Evolutionary conservation across 2,797 vertebrate species (phyloP), one percentile per base, ranked within the genome.

Genomic region (Trematomus bernacchii): DNA sequence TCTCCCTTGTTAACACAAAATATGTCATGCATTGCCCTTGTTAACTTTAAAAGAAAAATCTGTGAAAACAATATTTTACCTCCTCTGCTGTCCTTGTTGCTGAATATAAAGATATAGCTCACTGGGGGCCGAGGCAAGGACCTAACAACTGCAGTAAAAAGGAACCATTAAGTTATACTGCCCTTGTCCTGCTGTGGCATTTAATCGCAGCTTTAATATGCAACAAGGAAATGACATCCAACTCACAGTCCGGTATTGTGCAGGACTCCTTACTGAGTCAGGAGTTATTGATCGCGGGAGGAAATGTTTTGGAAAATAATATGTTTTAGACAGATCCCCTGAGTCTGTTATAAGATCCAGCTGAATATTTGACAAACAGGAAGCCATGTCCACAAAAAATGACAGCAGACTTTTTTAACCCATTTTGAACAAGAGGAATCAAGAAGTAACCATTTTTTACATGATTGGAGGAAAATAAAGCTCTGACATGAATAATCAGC

Each of bases 81-180:
- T 84, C 67, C 58, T 63, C 66, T 6, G 48, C 72, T 67, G 74
- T 85, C 79, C 77, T 70, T 60, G 55, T 64, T 77, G 82, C 55
- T 88, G 83, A 87, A 92, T 85, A 86, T 80, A 76, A 86, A 84
- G 79, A 85, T 84, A 90, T 71, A 84, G 71, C 77, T 82, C 87
- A 79, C 80, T 21, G 57, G 83, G 79, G 86, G 62, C 52, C 42
- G 50, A 33, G 55, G 69, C 75, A 63, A 87, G 66, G 78, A 86
- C 87, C 82, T 77, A 85, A 82, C 80, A 87, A 82, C 82, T 82
- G 88, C 83, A 87, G 80, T 91, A 89, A 93, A 93, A 91, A 76
- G 59, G 75, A 89, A 81, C 85, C 85, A 86, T 94, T 90, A 92
- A 92, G 79, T 91, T 93, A 92, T 92, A 94, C 79, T 78, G 87